These are phyloP conservation scores for Caenorhabditis sp. DNA, from an alignment of 2,888 invertebrate species.

Conservation along the genomic window DNA sequence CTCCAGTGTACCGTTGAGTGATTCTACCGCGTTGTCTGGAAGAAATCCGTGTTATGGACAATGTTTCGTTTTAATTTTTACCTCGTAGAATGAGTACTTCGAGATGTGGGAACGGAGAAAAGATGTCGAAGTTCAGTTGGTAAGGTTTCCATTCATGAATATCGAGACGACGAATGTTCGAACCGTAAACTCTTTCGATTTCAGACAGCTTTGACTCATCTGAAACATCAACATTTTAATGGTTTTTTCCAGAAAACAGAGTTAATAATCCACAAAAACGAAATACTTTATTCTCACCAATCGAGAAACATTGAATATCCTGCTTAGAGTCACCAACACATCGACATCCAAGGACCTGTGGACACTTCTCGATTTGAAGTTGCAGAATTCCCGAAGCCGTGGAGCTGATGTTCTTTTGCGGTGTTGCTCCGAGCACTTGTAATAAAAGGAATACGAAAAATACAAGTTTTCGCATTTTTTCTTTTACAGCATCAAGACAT, in stretches of 20 bases:
- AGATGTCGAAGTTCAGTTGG: slow-evolving; percentile 37
- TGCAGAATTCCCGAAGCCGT: slow-evolving; percentile 4
- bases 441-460: slow-evolving; percentile 5
- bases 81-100: slow-evolving; percentile 31
- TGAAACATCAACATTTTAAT: neutral
- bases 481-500: slow-evolving; percentile 30
- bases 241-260: too few species aligned
- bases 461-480: slow-evolving; percentile 24
- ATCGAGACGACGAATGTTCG: slow-evolving; percentile 29
- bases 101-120: slow-evolving; percentile 15
- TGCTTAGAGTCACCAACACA: slow-evolving; percentile 36
- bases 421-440: neutral
- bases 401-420: neutral
- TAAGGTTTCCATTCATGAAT: slow-evolving; percentile 31
- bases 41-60: neutral
- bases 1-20: slow-evolving; percentile 17
- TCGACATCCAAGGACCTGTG: slow-evolving; percentile 46
- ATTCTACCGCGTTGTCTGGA: slow-evolving; percentile 52
- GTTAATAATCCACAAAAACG: too few species aligned
- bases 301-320: slow-evolving; percentile 47
- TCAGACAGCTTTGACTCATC: slow-evolving; percentile 29
- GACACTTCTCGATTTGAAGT: slow-evolving; percentile 41
- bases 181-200: slow-evolving; percentile 37
- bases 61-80: slow-evolving; percentile 6
- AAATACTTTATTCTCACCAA: slow-evolving; percentile 13